Base-by-base conservation (phyloP, 2,113 vertebrate species). In the Dipodomys ordii region DNA sequence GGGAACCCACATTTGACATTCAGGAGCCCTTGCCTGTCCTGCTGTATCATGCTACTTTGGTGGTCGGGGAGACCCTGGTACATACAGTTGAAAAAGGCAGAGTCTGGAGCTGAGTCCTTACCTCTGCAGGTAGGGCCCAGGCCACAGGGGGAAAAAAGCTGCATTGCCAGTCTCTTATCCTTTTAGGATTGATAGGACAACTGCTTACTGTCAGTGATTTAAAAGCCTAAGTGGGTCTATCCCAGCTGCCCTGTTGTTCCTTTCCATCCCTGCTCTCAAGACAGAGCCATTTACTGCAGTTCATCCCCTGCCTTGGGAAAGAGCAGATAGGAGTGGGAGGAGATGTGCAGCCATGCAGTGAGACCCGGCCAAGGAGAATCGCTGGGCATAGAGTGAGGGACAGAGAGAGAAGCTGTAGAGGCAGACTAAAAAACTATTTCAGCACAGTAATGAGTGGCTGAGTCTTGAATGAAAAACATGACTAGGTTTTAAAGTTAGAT, bases 401-500 rank as follows among this genome's bases (percentile, higher is more conserved):
- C 30, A 53, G 64, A 30, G 6, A 77, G 30, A 44, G 65, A 23
- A 49, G 19, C 22, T 7, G 0, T 13, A 7, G 18, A 69, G 6
- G 46, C 27, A 28, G n/a, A 27, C 27, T 6, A 46, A 7, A 76
- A 68, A 93, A 57, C 39, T 22, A 0, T 0, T 65, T n/a, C 39
- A 60, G 84, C 30, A 30, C 15, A 85, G 39, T 18, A 44, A 27
- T 49, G 2, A 49, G 32, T 73, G 46, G 57, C 35, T 64, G 39
- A n/a, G 35, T 60, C 11, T 57, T 72, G 28, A 80, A 25, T 39
- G 57, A 96, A 85, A 4, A 65, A 71, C 83, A 53, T 80, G 53
- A 64, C 77, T 84, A 28, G 22, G 68, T 35, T 83, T 92, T 64
- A 76, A 88, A 90, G 71, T 74, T 46, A 60, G 25, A 46, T 78